These are phyloP conservation scores for Phycodurus eques DNA, from an alignment of 2,113 vertebrate genomes.

Conservation along the genomic window DNA sequence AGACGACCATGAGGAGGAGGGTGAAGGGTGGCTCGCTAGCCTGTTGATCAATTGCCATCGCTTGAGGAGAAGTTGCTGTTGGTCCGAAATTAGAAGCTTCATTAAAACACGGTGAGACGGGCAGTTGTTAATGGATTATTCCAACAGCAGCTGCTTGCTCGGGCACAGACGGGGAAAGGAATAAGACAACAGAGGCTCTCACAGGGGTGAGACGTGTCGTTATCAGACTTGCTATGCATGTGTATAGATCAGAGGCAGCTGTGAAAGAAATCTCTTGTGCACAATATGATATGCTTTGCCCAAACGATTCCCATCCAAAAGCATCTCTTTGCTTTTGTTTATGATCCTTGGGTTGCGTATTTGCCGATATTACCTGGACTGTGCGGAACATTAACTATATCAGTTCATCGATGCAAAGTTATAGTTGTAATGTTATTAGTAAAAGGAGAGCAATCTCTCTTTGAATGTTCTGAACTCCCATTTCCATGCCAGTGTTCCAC, in stretches of 20 bases:
- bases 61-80: conserved; percentile 14
- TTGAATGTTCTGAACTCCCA: no score
- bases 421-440: no score
- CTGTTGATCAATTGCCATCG: conserved; percentile 1
- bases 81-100: conserved; percentile 26
- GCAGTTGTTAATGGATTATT: conserved; percentile 24
- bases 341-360: no score
- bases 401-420: no score
- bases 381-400: no score
- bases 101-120: conserved; percentile 35
- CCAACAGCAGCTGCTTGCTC: conserved; percentile 11
- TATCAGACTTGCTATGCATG: conserved; percentile 12
- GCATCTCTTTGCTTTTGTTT: no score
- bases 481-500: no score
- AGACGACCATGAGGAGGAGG: neutral
- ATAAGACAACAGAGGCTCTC: neutral
- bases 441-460: no score
- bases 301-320: neutral
- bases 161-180: conserved; percentile 7
- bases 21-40: neutral
- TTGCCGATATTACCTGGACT: no score
- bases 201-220: conserved; percentile 5
- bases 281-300: neutral
- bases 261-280: conserved; percentile 6
- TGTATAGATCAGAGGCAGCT: neutral